phyloP scores from a whole-genome alignment of 2,888 invertebrate genomes.

The Herminia tarsipennalis region DNA sequence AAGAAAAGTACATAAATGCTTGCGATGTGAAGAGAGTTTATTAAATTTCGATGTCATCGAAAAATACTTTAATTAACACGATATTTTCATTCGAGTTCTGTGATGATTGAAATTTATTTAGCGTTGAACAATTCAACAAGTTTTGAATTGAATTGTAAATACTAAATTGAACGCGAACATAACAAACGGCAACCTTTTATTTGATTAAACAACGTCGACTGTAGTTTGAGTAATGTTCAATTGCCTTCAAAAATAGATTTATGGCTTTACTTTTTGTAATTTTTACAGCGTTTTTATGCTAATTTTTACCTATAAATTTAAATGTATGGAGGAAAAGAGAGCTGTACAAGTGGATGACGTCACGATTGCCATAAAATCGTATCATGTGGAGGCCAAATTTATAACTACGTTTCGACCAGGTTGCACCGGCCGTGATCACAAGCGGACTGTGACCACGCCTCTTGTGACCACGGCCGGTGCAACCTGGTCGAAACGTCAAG shows the following conservation, averaged over 20 bases:
- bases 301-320: constrained; percentile 9
- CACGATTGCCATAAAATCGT: no score
- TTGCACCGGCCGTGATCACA: no score
- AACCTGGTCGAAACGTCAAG: no score
- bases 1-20: no score
- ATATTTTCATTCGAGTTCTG: background rate
- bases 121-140: no score
- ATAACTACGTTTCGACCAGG: no score
- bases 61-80: background rate
- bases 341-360: no score
- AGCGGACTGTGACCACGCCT: no score
- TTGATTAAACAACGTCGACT: constrained; percentile 21
- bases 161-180: constrained; percentile 20
- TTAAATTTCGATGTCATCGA: background rate
- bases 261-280: no score
- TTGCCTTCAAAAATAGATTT: constrained; percentile 28
- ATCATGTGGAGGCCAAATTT: no score
- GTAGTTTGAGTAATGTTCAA: constrained; percentile 25
- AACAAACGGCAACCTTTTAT: constrained; percentile 20
- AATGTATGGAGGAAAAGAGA: constrained; percentile 5
- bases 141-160: constrained; percentile 1
- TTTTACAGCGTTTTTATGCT: constrained; percentile 11
- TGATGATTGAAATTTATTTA: constrained; percentile 14
- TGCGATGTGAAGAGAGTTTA: no score
- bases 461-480: no score